phyloP scores from a whole-genome alignment of 1,140 invertebrate genomes.

The Thaumatotibia leucotreta region DNA sequence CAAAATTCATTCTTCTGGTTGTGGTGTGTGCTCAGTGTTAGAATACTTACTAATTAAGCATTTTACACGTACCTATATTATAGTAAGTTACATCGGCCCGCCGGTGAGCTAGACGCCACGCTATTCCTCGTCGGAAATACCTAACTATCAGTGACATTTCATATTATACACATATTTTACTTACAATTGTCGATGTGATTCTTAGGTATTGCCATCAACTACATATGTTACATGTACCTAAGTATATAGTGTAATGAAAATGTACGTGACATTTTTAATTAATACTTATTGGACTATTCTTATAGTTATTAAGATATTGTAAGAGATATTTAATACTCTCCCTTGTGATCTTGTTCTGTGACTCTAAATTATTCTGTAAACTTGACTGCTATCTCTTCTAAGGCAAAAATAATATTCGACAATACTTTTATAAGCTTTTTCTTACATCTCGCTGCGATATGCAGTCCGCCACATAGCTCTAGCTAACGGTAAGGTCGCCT shows the following conservation, averaged over 20 bases:
- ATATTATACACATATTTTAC: constrained; percentile 26
- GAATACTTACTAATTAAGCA: constrained; percentile 28
- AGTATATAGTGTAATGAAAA: constrained; percentile 22
- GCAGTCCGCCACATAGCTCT: not conserved
- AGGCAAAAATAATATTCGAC: constrained; percentile 46
- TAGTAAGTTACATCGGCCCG: not conserved
- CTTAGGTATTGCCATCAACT: constrained; percentile 21
- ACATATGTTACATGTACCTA: constrained; percentile 19
- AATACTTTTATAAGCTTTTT: constrained; percentile 54
- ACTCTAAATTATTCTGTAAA: constrained; percentile 27
- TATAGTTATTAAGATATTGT: constrained; percentile 5
- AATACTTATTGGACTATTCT: constrained; percentile 34
- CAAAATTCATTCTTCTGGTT: constrained; percentile 42
- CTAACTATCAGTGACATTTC: not conserved
- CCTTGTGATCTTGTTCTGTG: constrained; percentile 43
- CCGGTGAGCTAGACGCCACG: not conserved
- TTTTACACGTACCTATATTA: constrained; percentile 23
- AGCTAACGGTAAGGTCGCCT: not conserved
- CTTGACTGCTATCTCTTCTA: constrained; percentile 45
- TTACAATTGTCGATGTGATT: constrained; percentile 42
- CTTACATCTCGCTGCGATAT: constrained; percentile 16
- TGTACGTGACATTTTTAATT: constrained; percentile 31
- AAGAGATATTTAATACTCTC: constrained; percentile 9
- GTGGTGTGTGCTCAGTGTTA: constrained; percentile 59
- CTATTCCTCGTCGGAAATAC: not conserved